A percentile compares a stretch with the other conserved stretches of the same genome.
phyloP scores from a whole-genome alignment of 2,113 vertebrate species.

The Eudyptes chrysolophus region DNA sequence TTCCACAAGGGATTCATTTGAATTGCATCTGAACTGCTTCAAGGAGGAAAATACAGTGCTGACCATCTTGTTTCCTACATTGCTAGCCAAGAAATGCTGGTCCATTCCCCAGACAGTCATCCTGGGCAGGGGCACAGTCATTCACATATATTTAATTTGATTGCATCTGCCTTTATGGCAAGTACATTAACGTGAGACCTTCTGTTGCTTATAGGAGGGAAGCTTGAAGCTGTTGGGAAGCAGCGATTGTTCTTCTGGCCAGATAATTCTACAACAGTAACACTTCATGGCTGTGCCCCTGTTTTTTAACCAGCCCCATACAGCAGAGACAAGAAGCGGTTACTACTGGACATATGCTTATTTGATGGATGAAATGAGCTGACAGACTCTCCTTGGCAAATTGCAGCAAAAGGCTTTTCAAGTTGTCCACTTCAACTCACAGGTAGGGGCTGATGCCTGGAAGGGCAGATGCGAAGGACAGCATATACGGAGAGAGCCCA shows the following conservation, averaged over 20 bases:
- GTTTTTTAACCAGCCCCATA: not conserved
- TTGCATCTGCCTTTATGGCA: not conserved
- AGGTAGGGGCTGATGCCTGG: not conserved
- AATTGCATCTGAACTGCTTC: not conserved
- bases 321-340: not conserved
- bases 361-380: not conserved
- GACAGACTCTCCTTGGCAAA: not conserved
- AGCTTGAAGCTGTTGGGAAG: not conserved
- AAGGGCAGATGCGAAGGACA: not conserved
- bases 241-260: not conserved
- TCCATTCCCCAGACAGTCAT: not conserved
- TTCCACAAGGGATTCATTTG: not conserved
- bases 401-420: not conserved
- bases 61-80: not conserved
- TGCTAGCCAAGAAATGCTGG: not conserved
- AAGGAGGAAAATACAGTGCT: not conserved
- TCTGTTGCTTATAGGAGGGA: not conserved
- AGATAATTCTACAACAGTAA: not conserved
- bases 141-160: not conserved
- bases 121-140: not conserved
- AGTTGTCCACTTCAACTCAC: not conserved
- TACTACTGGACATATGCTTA: not conserved
- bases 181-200: not conserved
- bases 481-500: fast-evolving
- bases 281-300: not conserved